Evolutionary conservation across 2,888 invertebrate species (phyloP).

Genomic region (Nephrotoma guestfalica): DNA sequence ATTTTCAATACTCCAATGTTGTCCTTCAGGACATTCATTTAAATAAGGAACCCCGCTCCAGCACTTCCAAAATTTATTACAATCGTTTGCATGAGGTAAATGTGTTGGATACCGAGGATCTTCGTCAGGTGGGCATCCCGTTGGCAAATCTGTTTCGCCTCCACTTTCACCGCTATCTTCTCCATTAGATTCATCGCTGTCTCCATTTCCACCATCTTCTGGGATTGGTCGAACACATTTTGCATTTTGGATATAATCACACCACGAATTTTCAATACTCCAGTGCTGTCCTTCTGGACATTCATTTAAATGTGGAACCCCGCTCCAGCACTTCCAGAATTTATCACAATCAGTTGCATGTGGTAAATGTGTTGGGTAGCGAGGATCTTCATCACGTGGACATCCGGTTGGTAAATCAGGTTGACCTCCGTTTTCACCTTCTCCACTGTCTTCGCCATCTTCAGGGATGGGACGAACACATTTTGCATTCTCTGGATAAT

Average conservation of each 20-base stretch:
- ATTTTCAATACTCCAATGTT: constrained; percentile 7
- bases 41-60: constrained; percentile 6
- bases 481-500: constrained; percentile 4
- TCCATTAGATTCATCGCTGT: not conserved
- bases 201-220: not conserved
- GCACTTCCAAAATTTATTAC: constrained; percentile 10
- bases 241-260: not conserved
- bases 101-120: too few relatives aligned
- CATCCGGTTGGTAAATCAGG: not conserved
- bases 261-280: not conserved
- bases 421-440: not conserved
- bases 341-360: constrained; percentile 3
- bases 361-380: not conserved
- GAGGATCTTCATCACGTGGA: not conserved
- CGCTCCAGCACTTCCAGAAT: not conserved
- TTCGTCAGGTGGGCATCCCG: too few relatives aligned
- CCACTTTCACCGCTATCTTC: not conserved
- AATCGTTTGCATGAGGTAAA: too few relatives aligned
- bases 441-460: not conserved
- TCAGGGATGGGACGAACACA: not conserved
- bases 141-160: not conserved
- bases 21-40: constrained; percentile 6
- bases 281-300: not conserved
- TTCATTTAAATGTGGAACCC: not conserved
- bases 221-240: not conserved